A percentile compares a stretch with the other conserved stretches of the same genome.
Evolutionary conservation across 1,140 invertebrate genomes (phyloP).

Genomic region (Zophobas atratus): DNA sequence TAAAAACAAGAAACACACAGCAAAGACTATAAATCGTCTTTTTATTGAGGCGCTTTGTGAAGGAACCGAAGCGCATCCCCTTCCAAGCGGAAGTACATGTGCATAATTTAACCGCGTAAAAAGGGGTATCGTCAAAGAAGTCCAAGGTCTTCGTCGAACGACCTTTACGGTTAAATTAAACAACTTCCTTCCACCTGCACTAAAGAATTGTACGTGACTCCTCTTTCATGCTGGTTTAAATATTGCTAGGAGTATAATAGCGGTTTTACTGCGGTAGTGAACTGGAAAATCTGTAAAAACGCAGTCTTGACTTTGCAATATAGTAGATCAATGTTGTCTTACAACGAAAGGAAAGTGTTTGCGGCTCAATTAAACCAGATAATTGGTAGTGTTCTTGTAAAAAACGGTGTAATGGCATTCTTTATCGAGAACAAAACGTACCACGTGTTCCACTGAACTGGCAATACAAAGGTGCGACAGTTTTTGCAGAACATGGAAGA

Average conservation of each 20-base stretch:
- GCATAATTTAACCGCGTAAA: constrained; percentile 13
- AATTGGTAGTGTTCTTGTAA: neutral
- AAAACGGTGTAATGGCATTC: neutral
- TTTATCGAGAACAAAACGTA: too few relatives aligned
- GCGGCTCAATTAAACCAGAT: neutral
- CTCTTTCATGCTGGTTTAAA: constrained; percentile 16
- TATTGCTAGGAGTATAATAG: constrained; percentile 2
- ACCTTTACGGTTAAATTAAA: constrained; percentile 34
- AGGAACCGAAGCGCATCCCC: neutral
- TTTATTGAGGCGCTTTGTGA: neutral
- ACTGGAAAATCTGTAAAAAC: constrained; percentile 32
- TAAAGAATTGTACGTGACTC: constrained; percentile 27
- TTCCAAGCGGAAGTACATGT: constrained; percentile 17
- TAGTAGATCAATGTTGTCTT: neutral
- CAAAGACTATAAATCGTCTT: neutral
- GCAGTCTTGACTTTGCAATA: constrained; percentile 4
- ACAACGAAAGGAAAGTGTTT: neutral
- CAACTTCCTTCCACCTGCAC: constrained; percentile 29
- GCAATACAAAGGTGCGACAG: too few relatives aligned
- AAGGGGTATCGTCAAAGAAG: constrained; percentile 16
- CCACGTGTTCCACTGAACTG: too few relatives aligned
- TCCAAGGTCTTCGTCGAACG: constrained; percentile 35
- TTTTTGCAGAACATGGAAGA: too few relatives aligned
- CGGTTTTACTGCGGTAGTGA: constrained; percentile 20
- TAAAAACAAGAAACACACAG: neutral